These are phyloP conservation scores for Centropus unirufus DNA, from an alignment of 2,113 vertebrate genomes.

Conservation along the genomic window DNA sequence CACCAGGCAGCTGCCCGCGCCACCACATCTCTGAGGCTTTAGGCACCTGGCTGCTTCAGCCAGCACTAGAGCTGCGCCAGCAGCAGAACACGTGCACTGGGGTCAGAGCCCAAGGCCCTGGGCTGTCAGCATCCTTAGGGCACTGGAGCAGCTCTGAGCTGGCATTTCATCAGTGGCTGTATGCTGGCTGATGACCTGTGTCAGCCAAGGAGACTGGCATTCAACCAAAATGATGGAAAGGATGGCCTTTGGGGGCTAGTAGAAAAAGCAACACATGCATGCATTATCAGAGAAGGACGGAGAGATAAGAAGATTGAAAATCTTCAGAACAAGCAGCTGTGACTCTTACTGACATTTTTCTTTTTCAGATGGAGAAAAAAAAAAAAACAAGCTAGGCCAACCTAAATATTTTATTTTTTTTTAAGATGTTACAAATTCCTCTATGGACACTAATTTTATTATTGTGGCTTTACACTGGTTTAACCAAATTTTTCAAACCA, in stretches of 20 bases:
- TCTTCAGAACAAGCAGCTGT: background rate
- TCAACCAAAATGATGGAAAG: background rate
- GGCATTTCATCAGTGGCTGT: fast-evolving
- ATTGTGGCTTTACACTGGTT: background rate
- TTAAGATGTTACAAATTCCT: background rate
- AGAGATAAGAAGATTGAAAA: fast-evolving
- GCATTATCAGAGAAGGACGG: fast-evolving
- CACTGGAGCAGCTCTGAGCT: fast-evolving
- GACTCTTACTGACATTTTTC: background rate
- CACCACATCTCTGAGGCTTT: fast-evolving
- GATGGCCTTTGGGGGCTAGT: background rate
- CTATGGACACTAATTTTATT: background rate
- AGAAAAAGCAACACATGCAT: fast-evolving
- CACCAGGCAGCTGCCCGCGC: fast-evolving
- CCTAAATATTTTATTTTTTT: background rate
- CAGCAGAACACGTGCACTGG: fast-evolving
- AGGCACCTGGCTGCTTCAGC: background rate
- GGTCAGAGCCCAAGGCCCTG: background rate
- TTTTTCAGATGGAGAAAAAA: background rate
- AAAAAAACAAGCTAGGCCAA: background rate
- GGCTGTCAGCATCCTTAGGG: background rate
- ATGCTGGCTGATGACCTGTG: fast-evolving
- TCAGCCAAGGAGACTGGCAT: background rate
- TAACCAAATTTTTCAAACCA: background rate
- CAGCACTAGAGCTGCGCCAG: background rate